phyloP scores from a whole-genome alignment of 2,888 invertebrate genomes.

The Platerodrilus igneus region DNA sequence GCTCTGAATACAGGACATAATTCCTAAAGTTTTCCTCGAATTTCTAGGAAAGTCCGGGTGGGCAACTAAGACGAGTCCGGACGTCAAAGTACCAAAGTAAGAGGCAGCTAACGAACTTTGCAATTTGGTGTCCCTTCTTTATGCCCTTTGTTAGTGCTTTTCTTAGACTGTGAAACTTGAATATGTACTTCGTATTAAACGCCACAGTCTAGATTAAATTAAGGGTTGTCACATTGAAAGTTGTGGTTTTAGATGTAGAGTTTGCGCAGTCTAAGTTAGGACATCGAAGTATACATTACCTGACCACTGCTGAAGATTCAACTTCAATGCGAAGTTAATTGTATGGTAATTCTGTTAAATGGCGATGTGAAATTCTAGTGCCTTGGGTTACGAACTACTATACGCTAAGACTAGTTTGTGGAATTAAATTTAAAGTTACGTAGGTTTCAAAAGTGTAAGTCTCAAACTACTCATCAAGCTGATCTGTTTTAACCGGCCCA shows the following conservation, averaged over 20 bases:
- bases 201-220: conserved; percentile 28
- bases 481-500: too few relatives aligned
- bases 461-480: background rate
- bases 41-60: conserved; percentile 15
- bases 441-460: conserved; percentile 12
- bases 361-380: conserved; percentile 35
- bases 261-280: conserved; percentile 27
- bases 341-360: conserved; percentile 37
- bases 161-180: conserved; percentile 33
- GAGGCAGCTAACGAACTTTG: conserved; percentile 34
- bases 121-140: conserved; percentile 39
- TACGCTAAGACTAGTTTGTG: conserved; percentile 13
- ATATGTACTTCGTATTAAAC: conserved; percentile 20
- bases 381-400: conserved; percentile 16
- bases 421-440: conserved; percentile 22
- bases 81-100: conserved; percentile 17
- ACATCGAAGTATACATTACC: conserved; percentile 29
- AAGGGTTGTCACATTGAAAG: conserved; percentile 38
- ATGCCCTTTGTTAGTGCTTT: conserved; percentile 31
- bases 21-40: too few relatives aligned
- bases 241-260: conserved; percentile 32
- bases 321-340: conserved; percentile 35
- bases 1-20: too few relatives aligned
- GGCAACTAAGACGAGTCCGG: conserved; percentile 14
- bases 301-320: conserved; percentile 33